Percentiles rank a stretch among this genome's conserved stretches.
Evolutionary conservation across 2,888 invertebrate genomes (phyloP).

Genomic region (Leptopilina drosophilae): DNA sequence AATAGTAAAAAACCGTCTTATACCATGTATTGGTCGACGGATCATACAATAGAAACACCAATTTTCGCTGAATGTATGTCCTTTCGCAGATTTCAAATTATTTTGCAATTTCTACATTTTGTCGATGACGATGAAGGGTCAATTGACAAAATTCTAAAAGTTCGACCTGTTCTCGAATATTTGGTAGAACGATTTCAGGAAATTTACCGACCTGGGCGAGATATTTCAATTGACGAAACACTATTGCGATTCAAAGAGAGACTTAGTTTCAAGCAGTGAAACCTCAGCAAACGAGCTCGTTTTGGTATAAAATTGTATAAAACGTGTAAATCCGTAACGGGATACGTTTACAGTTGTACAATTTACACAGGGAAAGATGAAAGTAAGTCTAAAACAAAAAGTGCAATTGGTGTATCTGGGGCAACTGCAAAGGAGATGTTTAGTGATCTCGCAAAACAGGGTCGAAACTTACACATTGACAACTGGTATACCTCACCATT

Average conservation of each 20-base stretch:
- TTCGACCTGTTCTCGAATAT: constrained; percentile 17
- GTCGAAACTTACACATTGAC: constrained; percentile 46
- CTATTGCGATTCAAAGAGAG: neutral
- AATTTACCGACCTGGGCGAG: no score
- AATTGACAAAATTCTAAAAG: constrained; percentile 4
- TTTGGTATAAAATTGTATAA: constrained; percentile 11
- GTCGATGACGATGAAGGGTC: constrained; percentile 23
- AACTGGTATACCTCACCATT: constrained; percentile 52
- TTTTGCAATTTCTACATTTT: no score
- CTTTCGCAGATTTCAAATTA: no score
- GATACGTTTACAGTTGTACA: neutral
- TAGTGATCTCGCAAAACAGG: constrained; percentile 44
- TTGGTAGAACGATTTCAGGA: constrained; percentile 35
- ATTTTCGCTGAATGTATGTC: no score
- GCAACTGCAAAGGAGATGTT: neutral
- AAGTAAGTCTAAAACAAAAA: neutral
- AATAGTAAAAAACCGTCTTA: no score
- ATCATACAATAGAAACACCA: no score
- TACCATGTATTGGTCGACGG: no score
- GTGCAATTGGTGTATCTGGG: constrained; percentile 11
- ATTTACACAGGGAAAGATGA: constrained; percentile 19
- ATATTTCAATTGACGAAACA: no score
- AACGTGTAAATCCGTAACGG: neutral
- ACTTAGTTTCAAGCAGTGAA: neutral
- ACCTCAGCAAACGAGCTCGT: constrained; percentile 12